Evolutionary conservation across 2,888 invertebrate species (phyloP).

Genomic region (Caenorhabditis wallacei): DNA sequence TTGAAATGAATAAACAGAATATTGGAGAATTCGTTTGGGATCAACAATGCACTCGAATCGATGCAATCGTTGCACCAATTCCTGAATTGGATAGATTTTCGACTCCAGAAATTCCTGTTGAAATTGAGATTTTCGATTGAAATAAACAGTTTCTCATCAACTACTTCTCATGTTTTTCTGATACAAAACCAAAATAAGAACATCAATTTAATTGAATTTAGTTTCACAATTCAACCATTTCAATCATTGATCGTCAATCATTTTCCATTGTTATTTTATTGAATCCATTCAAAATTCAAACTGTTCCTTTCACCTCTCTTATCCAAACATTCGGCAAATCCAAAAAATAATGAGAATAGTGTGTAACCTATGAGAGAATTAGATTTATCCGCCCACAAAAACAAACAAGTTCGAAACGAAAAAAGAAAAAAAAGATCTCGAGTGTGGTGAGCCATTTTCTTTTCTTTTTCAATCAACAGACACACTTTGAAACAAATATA

Average conservation of each 20-base stretch:
- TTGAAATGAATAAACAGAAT: constrained; percentile 64
- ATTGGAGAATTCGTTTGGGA: constrained; percentile 66
- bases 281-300: constrained; percentile 11
- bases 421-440: constrained; percentile 34
- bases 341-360: constrained; percentile 28
- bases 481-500: constrained; percentile 14
- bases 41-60: constrained; percentile 62
- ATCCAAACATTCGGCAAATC: constrained; percentile 35
- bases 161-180: not conserved
- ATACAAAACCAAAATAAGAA: not conserved
- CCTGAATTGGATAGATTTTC: constrained; percentile 50
- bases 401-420: constrained; percentile 35
- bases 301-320: constrained; percentile 4
- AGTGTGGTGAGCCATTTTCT: constrained; percentile 12
- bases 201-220: not conserved
- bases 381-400: constrained; percentile 52
- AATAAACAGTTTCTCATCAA: constrained; percentile 9
- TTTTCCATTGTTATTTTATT: constrained; percentile 19
- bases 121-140: constrained; percentile 54
- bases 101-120: constrained; percentile 60
- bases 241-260: constrained; percentile 1
- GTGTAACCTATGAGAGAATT: constrained; percentile 10
- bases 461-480: constrained; percentile 14
- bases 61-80: constrained; percentile 53
- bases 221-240: not conserved